Evolutionary conservation across 2,113 vertebrate species (phyloP), one percentile per base, ranked within the genome.

Genomic region (Megaleporinus macrocephalus): DNA sequence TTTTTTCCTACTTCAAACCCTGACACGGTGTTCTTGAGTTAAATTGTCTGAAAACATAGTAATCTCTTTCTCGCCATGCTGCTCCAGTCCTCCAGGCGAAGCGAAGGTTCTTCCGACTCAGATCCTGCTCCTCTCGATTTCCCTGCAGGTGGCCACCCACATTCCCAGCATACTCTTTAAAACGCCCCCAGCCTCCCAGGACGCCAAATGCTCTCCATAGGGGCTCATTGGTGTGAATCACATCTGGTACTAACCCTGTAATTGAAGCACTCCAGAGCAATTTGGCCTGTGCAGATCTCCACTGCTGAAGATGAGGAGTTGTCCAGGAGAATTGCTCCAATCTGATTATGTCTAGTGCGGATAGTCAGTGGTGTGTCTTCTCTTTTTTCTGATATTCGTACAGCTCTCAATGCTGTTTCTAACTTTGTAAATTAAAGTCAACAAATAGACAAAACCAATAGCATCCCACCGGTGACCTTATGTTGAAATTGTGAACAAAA

Each of bases 191-290:
- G 71, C 30, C 10, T 66, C 53, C 18, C 51, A 27, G 71, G 33
- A 78, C 71, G 57, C 29, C 47, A 47, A 49, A 15, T 66, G 76
- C 66, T 77, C 73, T 82, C 75, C 55, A 49, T 70, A 68, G 79
- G 74, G 26, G 69, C 22, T 59, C 47, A 22, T 53, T 70, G 72
- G 73, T 84, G 18, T 57, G 44, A 78, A 88, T 77, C 53, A 63
- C 15, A 69, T 24, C 16, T 59, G 49, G 9, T 71, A 57, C 74
- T 75, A 30, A 83, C 47, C 74, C 71, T 76, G 27, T 69, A 73
- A 81, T 83, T 81, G 51, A 6, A 61, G 41, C 80, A 76, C 70
- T 86, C 41, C 70, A 80, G 73, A 76, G 27, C 70, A 74, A 78
- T 85, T 63, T 73, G 79, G 36, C 66, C 59, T 63, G 27, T 33